Evolutionary conservation across 2,113 vertebrate species (phyloP), one percentile per base, ranked within the genome.

Genomic region (Ophiodon elongatus): DNA sequence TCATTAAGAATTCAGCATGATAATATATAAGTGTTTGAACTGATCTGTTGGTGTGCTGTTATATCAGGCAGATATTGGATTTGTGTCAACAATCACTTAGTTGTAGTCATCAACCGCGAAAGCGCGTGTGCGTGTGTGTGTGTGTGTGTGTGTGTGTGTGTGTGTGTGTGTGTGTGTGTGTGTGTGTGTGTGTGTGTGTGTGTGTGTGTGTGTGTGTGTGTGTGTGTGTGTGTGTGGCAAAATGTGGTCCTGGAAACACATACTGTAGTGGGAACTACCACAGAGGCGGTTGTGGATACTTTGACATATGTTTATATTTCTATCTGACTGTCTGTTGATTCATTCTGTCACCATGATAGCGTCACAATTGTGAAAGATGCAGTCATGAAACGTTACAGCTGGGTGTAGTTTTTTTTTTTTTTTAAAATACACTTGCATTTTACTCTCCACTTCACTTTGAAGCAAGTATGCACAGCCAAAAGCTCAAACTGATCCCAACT

Each of bases 401-500:
- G 50, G n/a, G 23, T 54, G 50, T 54, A 41, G 15, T 43, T 45
- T 27, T 4, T 41, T 2, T 7, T 6, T 25, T 59, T 21, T 73
- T 63, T 10, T 29, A n/a, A 23, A 23, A 41, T 25, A 19, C 35
- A 23, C 15, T 39, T 31, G 8, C 33, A 59, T 41, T 27, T 29
- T 65, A 10, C 21, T 27, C 17, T 23, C 13, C 10, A 21, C 56
- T 17, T 76, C 9, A 14, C 54, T 45, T 45, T 54, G 8, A 47
- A 59, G 19, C 25, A 45, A 11, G 41, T 23, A n/a, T 59, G 10
- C 39, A 13, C 56, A 69, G 59, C 35, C 29, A 66, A 45, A 68
- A 71, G 14, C 2, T 69, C 14, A 64, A 64, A 74, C 70, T 73
- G 27, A 85, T 83, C 52, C 41, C 39, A 70, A 56, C 33, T 37